Evolutionary conservation across 2,113 vertebrate genomes (phyloP).

Genomic region (Oreocharis arfaki): DNA sequence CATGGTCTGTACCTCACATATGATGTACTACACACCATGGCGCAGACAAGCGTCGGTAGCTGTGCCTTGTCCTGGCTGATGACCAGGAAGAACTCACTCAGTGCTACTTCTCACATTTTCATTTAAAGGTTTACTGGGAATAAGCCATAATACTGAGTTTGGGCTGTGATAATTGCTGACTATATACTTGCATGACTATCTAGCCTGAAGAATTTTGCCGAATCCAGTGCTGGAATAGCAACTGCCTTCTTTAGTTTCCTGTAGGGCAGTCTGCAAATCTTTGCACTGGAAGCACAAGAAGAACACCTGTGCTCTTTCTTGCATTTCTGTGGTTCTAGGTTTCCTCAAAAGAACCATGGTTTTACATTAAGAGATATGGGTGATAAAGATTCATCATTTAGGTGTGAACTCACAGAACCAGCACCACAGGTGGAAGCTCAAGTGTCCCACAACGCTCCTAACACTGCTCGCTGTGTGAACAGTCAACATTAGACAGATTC

Average conservation of each 20-base stretch:
- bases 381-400: background rate
- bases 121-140: background rate
- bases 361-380: background rate
- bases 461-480: background rate
- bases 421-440: background rate
- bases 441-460: background rate
- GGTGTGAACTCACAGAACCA: background rate
- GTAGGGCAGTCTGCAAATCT: background rate
- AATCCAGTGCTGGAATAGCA: background rate
- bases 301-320: background rate
- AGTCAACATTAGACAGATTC: background rate
- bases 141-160: background rate
- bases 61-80: background rate
- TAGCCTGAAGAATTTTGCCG: background rate
- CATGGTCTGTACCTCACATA: accelerated
- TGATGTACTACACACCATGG: accelerated
- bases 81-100: background rate
- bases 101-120: background rate
- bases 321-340: background rate
- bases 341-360: background rate
- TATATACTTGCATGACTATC: background rate
- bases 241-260: background rate
- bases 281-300: background rate
- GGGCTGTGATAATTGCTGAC: background rate
- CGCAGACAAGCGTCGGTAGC: background rate